Evolutionary conservation across 1,140 invertebrate species (phyloP).

Genomic region (Globodera ellingtonae): DNA sequence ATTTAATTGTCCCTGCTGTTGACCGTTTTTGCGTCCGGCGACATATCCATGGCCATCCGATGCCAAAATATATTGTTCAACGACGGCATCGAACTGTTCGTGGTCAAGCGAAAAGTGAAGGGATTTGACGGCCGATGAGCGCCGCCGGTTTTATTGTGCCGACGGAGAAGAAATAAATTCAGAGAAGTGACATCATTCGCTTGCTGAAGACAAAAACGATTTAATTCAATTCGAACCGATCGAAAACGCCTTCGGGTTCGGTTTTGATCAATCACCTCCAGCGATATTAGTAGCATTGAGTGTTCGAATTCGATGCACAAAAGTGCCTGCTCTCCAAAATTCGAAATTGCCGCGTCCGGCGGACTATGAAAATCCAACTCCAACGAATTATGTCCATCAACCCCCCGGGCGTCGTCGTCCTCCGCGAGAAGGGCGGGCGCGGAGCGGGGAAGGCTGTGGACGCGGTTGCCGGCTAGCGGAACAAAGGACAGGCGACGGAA

Average conservation of each 20-base stretch:
- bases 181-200: not conserved
- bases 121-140: not conserved
- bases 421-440: not conserved
- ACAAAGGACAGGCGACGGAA: not conserved
- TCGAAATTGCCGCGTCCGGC: not conserved
- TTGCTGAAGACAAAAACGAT: not conserved
- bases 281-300: not conserved
- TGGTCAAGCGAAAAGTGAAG: not conserved
- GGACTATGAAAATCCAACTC: not conserved
- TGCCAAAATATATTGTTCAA: not conserved
- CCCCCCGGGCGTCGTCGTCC: not conserved
- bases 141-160: not conserved
- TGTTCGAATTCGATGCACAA: not conserved
- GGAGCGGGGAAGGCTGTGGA: not conserved
- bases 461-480: not conserved
- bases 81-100: not conserved
- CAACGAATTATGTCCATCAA: not conserved
- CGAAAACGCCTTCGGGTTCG: too few species aligned
- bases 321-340: not conserved
- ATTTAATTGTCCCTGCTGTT: not conserved
- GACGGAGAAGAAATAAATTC: not conserved
- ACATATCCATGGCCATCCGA: not conserved
- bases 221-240: too few species aligned
- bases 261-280: not conserved
- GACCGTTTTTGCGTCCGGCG: not conserved